Conservation (phyloP, 2,797 vertebrate genomes). For the Hydrolagus colliei region DNA sequence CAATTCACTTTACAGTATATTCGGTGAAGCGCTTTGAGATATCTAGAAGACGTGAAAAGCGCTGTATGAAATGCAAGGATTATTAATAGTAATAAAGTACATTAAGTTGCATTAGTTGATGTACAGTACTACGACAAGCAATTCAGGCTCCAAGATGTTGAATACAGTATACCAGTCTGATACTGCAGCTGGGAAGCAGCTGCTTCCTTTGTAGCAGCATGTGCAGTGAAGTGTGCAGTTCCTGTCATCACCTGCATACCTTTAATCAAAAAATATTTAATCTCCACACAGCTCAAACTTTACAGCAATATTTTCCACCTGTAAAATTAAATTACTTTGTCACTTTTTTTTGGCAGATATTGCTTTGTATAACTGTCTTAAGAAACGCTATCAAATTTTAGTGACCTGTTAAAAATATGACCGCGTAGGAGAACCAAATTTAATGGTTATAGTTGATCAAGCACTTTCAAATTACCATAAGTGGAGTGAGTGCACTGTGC, state of each 20-base stretch:
- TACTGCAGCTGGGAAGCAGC: conserved; percentile 24
- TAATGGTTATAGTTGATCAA: background rate
- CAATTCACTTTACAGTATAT: too few species aligned
- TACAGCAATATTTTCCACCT: conserved; percentile 21
- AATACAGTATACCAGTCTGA: background rate
- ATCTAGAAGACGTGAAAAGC: too few species aligned
- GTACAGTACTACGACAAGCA: background rate
- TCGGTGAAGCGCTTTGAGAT: too few species aligned
- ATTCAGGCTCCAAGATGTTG: conserved; percentile 1
- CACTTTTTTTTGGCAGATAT: background rate
- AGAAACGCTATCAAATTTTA: background rate
- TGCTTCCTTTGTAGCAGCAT: conserved; percentile 30
- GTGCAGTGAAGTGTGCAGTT: conserved; percentile 25
- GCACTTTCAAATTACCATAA: background rate
- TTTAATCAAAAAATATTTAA: conserved; percentile 24
- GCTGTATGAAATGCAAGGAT: too few species aligned
- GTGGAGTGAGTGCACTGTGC: too few species aligned
- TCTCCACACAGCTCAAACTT: conserved; percentile 14
- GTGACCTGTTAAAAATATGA: background rate
- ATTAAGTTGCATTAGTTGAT: background rate
- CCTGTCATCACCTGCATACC: conserved; percentile 27
- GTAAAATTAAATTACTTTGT: background rate
- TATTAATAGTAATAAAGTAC: background rate
- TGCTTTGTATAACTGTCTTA: background rate
- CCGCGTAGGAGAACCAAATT: background rate